Base-by-base conservation (phyloP, 1,140 invertebrate genomes). In the Zaprionus capensis region DNA sequence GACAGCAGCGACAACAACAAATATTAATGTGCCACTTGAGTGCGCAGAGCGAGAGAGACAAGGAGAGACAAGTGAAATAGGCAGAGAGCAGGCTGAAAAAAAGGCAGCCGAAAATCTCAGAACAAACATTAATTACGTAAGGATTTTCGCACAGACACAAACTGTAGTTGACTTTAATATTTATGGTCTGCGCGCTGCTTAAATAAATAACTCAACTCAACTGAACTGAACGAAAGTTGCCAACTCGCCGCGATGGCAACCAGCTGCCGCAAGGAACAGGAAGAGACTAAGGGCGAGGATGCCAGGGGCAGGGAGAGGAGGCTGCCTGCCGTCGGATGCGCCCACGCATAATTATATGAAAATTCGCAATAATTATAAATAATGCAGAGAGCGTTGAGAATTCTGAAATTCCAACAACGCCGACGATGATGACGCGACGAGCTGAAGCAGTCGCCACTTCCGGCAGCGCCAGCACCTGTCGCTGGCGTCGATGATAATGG, bases 351-450 rank as follows among this genome's bases (percentile, higher is more conserved):
- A 90, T 87, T 87, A 87, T 90, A 90, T 90, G 81, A 87, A 87
- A 87, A 90, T 87, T 87, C 84, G 85, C 85, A 88, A 87, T 87
- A 87, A 87, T 87, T 87, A 87, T 87, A 90, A 87, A 87, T 87
- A 87, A 87, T 87, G 78, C 81, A 84, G 26, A 76, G 75, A 71
- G 71, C 71, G 69, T 59, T 62, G 53, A 71, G 71, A 78, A 78
- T 88, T 70, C 56, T 76, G 34, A 57, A 76, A 71, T 68, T 65
- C 64, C 64, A 24, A 61, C 38, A 24, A 46, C 41, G 41, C n/a
- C 46, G 20, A 51, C 46, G 46, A 46, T 17, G 41, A 46, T 7
- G 15, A 46, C 6, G n/a, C 17, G 17, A 56, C 46, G 59, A 55
- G 41, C 31, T 28, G 59, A 49, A 85, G 53, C 77, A 88, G 80